phyloP scores from a whole-genome alignment of 2,888 invertebrate genomes.

The Drosophila picticornis region DNA sequence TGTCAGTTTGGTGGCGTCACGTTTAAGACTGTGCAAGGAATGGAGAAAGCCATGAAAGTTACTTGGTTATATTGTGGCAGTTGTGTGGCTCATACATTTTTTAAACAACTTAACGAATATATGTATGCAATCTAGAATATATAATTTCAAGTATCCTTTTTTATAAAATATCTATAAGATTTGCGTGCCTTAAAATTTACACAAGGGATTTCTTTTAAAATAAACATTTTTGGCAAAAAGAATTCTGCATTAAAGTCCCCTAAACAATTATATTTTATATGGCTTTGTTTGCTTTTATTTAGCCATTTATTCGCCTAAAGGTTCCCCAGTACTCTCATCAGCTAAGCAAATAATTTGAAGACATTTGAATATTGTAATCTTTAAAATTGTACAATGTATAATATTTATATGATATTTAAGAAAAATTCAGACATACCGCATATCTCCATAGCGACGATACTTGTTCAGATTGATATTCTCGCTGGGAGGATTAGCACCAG shows the following conservation, averaged over 20 bases:
- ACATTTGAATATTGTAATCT: not conserved
- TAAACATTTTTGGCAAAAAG: not conserved
- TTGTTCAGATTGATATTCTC: constrained; percentile 77
- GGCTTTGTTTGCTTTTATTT: not conserved
- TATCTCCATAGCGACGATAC: constrained; percentile 79
- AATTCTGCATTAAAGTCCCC: not conserved
- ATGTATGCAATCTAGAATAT: not conserved
- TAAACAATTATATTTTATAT: not conserved
- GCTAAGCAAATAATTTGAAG: not conserved
- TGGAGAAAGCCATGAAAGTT: not conserved
- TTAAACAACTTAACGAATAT: not conserved
- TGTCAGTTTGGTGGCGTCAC: constrained; percentile 84
- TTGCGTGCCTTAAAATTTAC: not conserved
- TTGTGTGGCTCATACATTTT: not conserved
- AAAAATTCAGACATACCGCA: constrained; percentile 76
- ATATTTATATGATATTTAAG: not conserved
- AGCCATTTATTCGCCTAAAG: not conserved
- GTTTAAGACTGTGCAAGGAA: constrained; percentile 76
- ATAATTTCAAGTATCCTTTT: not conserved
- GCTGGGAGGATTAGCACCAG: constrained; percentile 32
- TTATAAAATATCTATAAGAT: not conserved
- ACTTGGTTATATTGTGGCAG: not conserved
- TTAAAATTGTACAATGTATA: not conserved
- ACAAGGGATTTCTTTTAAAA: not conserved
- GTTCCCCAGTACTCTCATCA: not conserved